Evolutionary conservation across 1,140 invertebrate genomes (phyloP), one percentile per base, ranked within the genome.

Genomic region (Formica selysi): DNA sequence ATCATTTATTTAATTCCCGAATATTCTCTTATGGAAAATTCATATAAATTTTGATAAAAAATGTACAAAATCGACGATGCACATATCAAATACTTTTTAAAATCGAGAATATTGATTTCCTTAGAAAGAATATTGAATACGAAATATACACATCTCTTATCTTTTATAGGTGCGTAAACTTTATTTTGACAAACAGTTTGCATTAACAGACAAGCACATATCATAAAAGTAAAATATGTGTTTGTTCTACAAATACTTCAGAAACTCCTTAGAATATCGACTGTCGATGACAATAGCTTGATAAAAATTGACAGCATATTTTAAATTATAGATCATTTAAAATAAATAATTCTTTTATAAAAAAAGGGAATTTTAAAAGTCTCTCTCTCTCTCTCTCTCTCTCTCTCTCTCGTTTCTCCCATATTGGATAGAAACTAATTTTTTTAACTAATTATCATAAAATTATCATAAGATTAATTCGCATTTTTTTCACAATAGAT

Each of bases 161-260:
- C 7, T 51, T 2, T 71, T 48, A 70, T 16, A 29, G 19, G 3
- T 32, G 6, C 29, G 4, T n/a, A 59, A 22, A 74, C 22, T 59
- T n/a, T 22, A 65, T 54, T n/a, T 32, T 54, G 5, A n/a, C n/a
- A 74, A 74, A 51, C 16, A 29, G 8, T 74, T 57, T 59, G 4
- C 6, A 19, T 19, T 2, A 5, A 54, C 29, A 38, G 19, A 57
- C 22, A 57, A 57, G 38, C 8, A 57, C 51, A 22, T 22, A 51
- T 26, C 32, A n/a, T 74, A 61, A 76, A 73, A 61, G 7, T 59
- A 41, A 29, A 61, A 61, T 76, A 61, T 41, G n/a, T 73, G 3
- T 22, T 71, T 26, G 26, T 5, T 19, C 16, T 38, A 48, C 3
- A 26, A 61, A 76, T 61, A 59, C 4, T 76, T 41, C 0, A 38